phyloP scores from a whole-genome alignment of 2,797 vertebrate species.

The Antennarius maculatus region DNA sequence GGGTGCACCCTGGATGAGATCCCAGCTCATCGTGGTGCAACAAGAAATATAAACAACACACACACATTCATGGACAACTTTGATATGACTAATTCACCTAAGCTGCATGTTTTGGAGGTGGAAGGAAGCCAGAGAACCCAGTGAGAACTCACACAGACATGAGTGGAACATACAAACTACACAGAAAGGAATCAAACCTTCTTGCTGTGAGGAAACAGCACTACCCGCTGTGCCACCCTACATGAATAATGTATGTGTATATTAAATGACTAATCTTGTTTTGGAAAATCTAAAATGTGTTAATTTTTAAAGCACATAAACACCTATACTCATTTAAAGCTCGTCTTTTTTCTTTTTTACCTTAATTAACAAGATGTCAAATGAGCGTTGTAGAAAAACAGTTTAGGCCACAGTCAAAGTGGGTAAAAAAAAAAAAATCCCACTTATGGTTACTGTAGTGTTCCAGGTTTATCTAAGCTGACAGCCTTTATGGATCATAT shows the following conservation, averaged over 20 bases:
- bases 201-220: too few species aligned
- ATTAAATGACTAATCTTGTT: background rate
- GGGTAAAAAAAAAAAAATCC: constrained; percentile 42
- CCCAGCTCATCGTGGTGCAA: too few species aligned
- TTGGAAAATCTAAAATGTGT: background rate
- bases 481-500: constrained; percentile 52
- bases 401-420: constrained; percentile 19
- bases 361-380: background rate
- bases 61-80: too few species aligned
- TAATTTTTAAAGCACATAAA: background rate
- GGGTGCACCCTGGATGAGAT: too few species aligned
- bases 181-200: too few species aligned
- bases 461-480: constrained; percentile 40
- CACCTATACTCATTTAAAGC: constrained; percentile 10
- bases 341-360: background rate
- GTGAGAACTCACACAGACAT: too few species aligned
- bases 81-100: too few species aligned
- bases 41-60: too few species aligned
- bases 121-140: too few species aligned
- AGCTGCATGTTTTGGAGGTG: too few species aligned
- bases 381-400: constrained; percentile 12
- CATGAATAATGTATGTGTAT: background rate
- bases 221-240: too few species aligned
- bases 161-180: too few species aligned
- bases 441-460: constrained; percentile 28